Evolutionary conservation across 2,888 invertebrate genomes (phyloP), one percentile per base, ranked within the genome.

Genomic region (Allacma fusca): DNA sequence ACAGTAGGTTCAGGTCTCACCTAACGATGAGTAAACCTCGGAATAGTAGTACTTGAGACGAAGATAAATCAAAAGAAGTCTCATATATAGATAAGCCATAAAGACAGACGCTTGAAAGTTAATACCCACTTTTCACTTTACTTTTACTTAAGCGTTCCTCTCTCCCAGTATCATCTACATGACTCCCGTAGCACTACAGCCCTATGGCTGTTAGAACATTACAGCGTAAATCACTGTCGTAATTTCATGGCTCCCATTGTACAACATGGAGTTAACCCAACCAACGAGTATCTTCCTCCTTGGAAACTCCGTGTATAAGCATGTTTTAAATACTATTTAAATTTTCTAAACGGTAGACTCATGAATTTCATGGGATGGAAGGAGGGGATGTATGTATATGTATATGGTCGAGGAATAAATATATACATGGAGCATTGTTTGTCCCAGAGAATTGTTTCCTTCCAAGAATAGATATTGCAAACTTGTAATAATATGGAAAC

Each of bases 91-190:
- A 75, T 68, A 75, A 50, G 68, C 75, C 68, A 50, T 75, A 59
- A 65, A 50, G 34, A 67, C 44, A 50, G 28, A 23, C n/a, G 21
- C 71, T 44, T 24, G 43, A 59, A 43, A 28, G 76, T 57, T 76
- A 57, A 50, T 68, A 70, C 68, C 72, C 59, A 72, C 72, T 72
- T 72, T 72, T 72, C 72, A 72, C 72, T 40, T 62, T 69, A 75
- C 50, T 5, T 50, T 50, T 50, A 16, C 50, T 16, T 50, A 40
- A 40, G 40, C 50, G 9, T 50, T 50, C 50, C n/a, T n/a, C 50
- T 13, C 50, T 50, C 7, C 50, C 50, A 16, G 4, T 5, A 50
- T n/a, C n/a, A 19, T 19, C n/a, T 50, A 13, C 50, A 50, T 50
- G 2, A 1, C 5, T 5, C n/a, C 50, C n/a, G n/a, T 50, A 19